These are phyloP conservation scores for Urocitellus parryii DNA, from an alignment of 2,113 vertebrate genomes.

Conservation along the genomic window DNA sequence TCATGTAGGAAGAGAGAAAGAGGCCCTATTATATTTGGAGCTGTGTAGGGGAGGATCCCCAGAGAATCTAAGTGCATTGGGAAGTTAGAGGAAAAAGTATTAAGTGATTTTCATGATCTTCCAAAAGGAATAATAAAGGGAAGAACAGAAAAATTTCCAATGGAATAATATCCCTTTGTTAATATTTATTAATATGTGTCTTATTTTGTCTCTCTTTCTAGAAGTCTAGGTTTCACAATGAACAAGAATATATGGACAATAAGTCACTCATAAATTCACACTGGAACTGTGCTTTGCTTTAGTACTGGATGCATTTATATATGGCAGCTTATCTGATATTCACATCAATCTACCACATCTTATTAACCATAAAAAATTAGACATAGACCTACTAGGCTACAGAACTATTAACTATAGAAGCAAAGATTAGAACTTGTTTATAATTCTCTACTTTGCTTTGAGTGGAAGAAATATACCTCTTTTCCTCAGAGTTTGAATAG, in stretches of 20 bases:
- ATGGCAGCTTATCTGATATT: neutral
- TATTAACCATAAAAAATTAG: constrained; percentile 31
- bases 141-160: neutral
- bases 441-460: neutral
- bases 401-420: neutral
- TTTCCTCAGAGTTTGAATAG: neutral
- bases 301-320: neutral
- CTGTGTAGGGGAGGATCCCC: neutral
- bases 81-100: neutral
- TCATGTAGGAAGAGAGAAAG: neutral
- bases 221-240: neutral
- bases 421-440: neutral
- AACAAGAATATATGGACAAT: neutral
- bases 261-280: neutral
- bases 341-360: constrained; percentile 26
- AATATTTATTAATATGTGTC: neutral
- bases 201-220: neutral
- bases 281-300: neutral
- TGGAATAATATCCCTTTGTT: neutral
- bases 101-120: neutral
- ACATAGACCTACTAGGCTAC: neutral
- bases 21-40: neutral
- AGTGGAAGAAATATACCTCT: neutral
- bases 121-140: neutral
- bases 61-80: neutral